Evolutionary conservation across 1,140 invertebrate genomes (phyloP), one percentile per base, ranked within the genome.

Genomic region (Platyscapa corneri): DNA sequence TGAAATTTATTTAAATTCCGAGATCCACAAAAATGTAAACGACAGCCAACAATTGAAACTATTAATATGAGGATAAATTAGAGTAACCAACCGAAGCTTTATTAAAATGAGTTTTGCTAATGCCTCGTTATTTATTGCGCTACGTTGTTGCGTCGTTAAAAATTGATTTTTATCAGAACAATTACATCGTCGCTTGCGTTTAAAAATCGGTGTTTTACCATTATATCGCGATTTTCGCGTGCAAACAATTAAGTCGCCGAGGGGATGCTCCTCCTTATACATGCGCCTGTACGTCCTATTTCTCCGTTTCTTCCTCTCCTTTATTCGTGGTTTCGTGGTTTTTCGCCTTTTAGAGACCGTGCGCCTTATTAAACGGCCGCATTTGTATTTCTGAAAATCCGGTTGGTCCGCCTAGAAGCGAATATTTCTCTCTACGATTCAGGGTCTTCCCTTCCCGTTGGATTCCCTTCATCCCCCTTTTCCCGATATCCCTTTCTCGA

Each of bases 351-450:
- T 49, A 30, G 30, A 76, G 70, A 14, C 39, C 39, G 70, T 83
- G 74, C n/a, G 34, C 53, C 60, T 77, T 67, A 83, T 83, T 83
- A 83, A 83, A 83, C 77, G 77, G 39, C 32, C 56, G 60, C 74
- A 83, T 83, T 83, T 83, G 77, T 83, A 77, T 65, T 83, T 77
- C 74, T 49, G 72, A 65, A 75, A 75, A 81, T 65, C 60, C 39
- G 37, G 39, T 0, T 27, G 46, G 37, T 74, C 18, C 39, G 37
- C 70, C 16, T 16, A 32, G 39, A 32, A 81, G 16, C n/a, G 79
- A 46, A 46, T 23, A 42, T 70, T 39, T 56, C 70, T 56, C 46
- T 39, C 77, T 46, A 14, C 34, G 3, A 20, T 42, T 27, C 37
- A 12, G 20, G 5, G 39, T 46, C 79, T 72, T 23, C 27, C 27